These are phyloP conservation scores for Muricea muricata DNA, from an alignment of 92 coral and sea anemone genomes.

Conservation along the genomic window DNA sequence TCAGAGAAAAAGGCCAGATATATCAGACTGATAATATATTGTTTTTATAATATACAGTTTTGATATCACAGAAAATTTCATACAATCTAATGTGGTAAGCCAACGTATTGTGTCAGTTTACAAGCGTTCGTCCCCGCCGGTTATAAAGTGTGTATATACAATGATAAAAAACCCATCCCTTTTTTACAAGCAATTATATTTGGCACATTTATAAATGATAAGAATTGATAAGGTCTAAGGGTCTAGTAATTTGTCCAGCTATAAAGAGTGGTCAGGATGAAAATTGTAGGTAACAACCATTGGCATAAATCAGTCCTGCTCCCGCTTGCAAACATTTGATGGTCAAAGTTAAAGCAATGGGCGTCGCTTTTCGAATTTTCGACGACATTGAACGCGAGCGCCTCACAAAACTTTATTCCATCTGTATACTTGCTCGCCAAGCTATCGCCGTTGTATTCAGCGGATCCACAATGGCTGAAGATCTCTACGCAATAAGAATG, in stretches of 20 bases:
- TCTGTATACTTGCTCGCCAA: constrained; percentile 70
- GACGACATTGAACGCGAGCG: constrained; percentile 75
- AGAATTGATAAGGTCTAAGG: no score
- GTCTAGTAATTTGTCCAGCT: not conserved
- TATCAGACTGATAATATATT: no score
- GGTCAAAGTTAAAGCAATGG: constrained; percentile 82
- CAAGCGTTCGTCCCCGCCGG: no score
- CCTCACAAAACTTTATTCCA: constrained; percentile 82
- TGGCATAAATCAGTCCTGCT: not conserved
- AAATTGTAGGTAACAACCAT: not conserved
- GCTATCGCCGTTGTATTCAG: constrained; percentile 62
- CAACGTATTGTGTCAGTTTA: no score
- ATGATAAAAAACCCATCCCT: not conserved
- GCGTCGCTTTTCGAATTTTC: constrained; percentile 35
- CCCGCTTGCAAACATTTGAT: constrained; percentile 59
- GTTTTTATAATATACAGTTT: not conserved
- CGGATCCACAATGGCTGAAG: constrained; percentile 79
- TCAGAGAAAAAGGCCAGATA: no score
- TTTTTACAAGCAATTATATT: not conserved
- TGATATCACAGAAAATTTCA: not conserved
- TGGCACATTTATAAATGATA: not conserved
- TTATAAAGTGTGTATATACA: not conserved
- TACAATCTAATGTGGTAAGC: no score
- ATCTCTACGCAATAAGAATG: constrained; percentile 71
- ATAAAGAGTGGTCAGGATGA: not conserved